Evolutionary conservation across 2,888 invertebrate species (phyloP), one percentile per base, ranked within the genome.

Genomic region (Plemyria rubiginata): DNA sequence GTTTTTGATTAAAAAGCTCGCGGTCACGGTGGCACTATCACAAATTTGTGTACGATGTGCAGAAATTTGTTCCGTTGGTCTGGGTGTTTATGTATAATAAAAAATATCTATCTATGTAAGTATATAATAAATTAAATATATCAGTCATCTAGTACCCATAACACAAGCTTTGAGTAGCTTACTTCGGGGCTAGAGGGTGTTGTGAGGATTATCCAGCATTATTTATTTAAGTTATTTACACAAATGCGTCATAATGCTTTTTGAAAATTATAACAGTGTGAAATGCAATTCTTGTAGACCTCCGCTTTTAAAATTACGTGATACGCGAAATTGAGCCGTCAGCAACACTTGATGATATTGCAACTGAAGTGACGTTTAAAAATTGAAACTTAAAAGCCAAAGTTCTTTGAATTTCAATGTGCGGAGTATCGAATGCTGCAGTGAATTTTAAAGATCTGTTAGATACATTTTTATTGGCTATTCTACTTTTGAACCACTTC

Each of bases 271-370:
- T n/a, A 77, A 76, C 71, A 68, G 72, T 64, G 75, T 76, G 66
- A 75, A 70, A 56, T 48, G 43, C 32, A 55, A 59, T 53, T 70
- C 73, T 72, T 72, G 72, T 38, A 75, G 70, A 66, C 76, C 69
- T 74, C 54, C 76, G 74, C 74, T 79, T 77, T 75, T 79, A 77
- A 83, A 81, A 81, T 83, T 78, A 82, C 78, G 68, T 75, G 71
- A 71, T 70, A 67, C 61, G 50, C 57, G 68, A 73, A 75, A 78
- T 62, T 73, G 70, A 70, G 54, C 58, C 48, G 62, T 57, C 52
- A 62, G 41, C 60, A 50, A 29, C 53, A 52, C 45, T 13, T 48
- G 59, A 49, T 70, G 69, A 70, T 73, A 71, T 71, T 67, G 66
- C 64, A 36, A 54, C 49, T 55, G 54, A 60, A 55, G 55, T 60